Conservation (phyloP, 2,888 invertebrate genomes). For the Frankliniella intonsa region DNA sequence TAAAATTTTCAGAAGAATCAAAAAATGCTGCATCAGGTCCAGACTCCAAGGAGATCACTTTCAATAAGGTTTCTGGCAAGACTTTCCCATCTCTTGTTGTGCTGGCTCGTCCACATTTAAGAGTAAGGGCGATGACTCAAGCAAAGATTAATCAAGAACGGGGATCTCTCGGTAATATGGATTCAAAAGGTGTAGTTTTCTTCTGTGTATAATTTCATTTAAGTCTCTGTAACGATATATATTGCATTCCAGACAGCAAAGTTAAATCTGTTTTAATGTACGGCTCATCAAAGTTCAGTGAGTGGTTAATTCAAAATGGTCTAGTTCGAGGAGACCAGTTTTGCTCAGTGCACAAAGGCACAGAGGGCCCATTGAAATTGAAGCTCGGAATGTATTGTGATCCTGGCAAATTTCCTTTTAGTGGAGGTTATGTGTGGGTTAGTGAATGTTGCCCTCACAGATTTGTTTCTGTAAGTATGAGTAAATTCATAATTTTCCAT, state of each 20-base stretch:
- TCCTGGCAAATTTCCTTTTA: constrained; percentile 76
- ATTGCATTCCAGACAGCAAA: constrained; percentile 57
- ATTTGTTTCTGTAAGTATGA: constrained; percentile 62
- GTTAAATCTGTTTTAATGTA: constrained; percentile 79
- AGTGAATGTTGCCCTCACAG: constrained; percentile 80
- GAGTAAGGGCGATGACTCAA: constrained; percentile 57
- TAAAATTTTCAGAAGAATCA: constrained; percentile 55
- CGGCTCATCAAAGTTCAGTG: constrained; percentile 78
- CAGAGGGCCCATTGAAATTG: constrained; percentile 53
- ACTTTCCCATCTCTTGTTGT: constrained; percentile 84
- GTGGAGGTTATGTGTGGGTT: constrained; percentile 89
- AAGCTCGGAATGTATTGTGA: constrained; percentile 85
- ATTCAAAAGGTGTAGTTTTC: neutral
- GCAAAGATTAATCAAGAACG: constrained; percentile 45
- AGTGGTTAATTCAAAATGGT: constrained; percentile 85
- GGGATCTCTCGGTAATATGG: constrained; percentile 46
- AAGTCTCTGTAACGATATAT: constrained; percentile 14
- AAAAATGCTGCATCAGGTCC: constrained; percentile 51
- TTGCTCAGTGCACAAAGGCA: constrained; percentile 59
- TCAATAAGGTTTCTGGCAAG: constrained; percentile 70
- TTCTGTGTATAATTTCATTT: neutral
- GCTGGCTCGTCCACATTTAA: constrained; percentile 72
- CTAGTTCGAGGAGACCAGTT: constrained; percentile 73
- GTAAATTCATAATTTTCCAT: neutral
- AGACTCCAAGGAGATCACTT: constrained; percentile 68